Conservation (phyloP, 2,113 vertebrate species). For the Dendrocopos noguchii region DNA sequence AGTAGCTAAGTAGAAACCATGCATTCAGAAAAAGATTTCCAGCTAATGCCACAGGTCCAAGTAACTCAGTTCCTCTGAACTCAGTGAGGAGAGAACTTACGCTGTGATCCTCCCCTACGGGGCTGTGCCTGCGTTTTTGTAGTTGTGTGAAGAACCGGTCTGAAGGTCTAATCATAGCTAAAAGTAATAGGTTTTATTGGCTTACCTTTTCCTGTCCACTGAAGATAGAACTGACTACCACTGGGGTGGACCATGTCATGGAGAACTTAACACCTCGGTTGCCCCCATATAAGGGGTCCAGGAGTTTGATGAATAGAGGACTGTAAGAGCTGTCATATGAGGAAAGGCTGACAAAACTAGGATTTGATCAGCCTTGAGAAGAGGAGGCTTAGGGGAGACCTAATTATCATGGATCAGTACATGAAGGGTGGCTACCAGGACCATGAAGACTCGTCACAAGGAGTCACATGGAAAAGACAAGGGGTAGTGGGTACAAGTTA, state of each 20-base stretch:
- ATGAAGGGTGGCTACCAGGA: too few species aligned
- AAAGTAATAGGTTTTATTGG: background rate
- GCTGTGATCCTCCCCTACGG: background rate
- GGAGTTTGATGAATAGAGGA: background rate
- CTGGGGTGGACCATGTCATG: background rate
- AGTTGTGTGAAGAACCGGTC: background rate
- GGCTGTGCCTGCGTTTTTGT: fast-evolving
- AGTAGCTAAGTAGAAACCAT: background rate
- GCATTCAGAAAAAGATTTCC: background rate
- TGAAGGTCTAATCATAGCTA: background rate
- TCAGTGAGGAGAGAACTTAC: background rate
- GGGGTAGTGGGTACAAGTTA: too few species aligned
- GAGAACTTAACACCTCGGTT: background rate
- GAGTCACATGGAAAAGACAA: too few species aligned
- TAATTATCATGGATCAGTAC: too few species aligned
- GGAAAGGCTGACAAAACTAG: too few species aligned
- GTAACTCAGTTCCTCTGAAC: background rate
- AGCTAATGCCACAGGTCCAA: background rate
- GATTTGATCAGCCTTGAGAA: too few species aligned
- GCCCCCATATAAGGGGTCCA: background rate
- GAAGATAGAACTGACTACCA: background rate
- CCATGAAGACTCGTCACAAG: too few species aligned
- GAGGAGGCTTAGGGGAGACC: too few species aligned
- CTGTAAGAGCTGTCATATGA: too few species aligned
- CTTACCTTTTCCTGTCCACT: background rate